phyloP scores from a whole-genome alignment of 2,113 vertebrate genomes.

The Turdus rufiventris region DNA sequence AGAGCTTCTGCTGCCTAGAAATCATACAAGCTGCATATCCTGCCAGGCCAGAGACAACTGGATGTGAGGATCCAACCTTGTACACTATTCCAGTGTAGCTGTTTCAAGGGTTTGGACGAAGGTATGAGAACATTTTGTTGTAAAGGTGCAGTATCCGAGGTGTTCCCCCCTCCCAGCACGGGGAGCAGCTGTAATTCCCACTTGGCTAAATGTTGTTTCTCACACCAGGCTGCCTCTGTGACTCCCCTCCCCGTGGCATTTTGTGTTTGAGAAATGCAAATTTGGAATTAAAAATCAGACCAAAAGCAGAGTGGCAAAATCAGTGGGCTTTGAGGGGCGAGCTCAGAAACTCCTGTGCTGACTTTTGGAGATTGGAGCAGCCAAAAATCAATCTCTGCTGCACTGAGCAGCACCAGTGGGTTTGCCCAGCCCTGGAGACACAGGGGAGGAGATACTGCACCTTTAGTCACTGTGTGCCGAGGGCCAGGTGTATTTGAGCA shows the following conservation, averaged over 20 bases:
- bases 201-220: neutral
- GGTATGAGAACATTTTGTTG: conserved; percentile 11
- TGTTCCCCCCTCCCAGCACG: neutral
- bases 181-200: neutral
- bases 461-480: conserved; percentile 3
- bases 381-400: neutral
- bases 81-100: neutral
- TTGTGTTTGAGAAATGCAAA: neutral
- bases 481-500: conserved; percentile 41
- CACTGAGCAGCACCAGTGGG: neutral
- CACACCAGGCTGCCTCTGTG: neutral
- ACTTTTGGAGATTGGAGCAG: neutral
- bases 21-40: conserved; percentile 35
- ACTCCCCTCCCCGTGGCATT: neutral
- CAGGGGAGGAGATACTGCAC: conserved; percentile 37
- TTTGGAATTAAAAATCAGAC: neutral
- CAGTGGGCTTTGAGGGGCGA: neutral
- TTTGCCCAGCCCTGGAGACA: neutral
- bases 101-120: conserved; percentile 2
- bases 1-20: conserved; percentile 69
- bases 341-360: neutral
- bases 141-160: conserved; percentile 59
- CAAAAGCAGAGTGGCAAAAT: neutral
- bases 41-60: conserved; percentile 47
- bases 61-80: conserved; percentile 3